These are phyloP conservation scores for Macrocentrus cingulum DNA, from an alignment of 1,140 invertebrate genomes.

Conservation along the genomic window DNA sequence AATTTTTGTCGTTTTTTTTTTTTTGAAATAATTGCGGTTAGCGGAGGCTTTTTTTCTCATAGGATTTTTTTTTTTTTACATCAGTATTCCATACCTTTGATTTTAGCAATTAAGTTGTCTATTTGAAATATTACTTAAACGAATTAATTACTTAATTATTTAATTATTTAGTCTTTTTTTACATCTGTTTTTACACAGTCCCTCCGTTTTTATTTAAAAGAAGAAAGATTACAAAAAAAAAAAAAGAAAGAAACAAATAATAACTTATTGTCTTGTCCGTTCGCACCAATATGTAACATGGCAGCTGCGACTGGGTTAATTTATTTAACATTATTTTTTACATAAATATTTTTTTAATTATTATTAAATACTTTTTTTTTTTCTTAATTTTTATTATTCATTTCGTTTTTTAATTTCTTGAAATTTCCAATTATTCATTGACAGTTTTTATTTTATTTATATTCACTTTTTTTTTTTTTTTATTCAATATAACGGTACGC, in stretches of 20 bases:
- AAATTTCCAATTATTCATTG: background rate
- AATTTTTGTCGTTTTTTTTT: no score
- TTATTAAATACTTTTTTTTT: no score
- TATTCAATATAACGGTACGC: background rate
- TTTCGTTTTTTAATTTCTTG: slow-evolving; percentile 7
- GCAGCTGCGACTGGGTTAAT: slow-evolving; percentile 45
- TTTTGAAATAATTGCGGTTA: no score
- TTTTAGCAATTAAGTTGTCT: slow-evolving; percentile 47
- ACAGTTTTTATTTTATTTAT: no score
- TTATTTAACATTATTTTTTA: slow-evolving; percentile 37
- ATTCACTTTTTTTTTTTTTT: background rate
- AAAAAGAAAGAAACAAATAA: no score
- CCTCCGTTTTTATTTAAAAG: slow-evolving; percentile 49
- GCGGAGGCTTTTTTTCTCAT: slow-evolving; percentile 49
- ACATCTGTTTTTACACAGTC: slow-evolving; percentile 45
- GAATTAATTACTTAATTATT: slow-evolving; percentile 38
- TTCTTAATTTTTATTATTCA: slow-evolving; percentile 26
- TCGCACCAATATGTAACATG: slow-evolving; percentile 40
- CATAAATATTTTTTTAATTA: no score
- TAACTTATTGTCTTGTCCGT: slow-evolving; percentile 47
- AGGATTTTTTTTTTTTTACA: slow-evolving; percentile 44
- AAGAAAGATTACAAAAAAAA: no score
- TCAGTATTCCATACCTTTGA: slow-evolving; percentile 57
- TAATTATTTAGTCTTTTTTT: slow-evolving; percentile 49
- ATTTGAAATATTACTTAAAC: slow-evolving; percentile 20